Evolutionary conservation across 2,888 invertebrate species (phyloP), one percentile per base, ranked within the genome.

Genomic region (Morinoia aosen): DNA sequence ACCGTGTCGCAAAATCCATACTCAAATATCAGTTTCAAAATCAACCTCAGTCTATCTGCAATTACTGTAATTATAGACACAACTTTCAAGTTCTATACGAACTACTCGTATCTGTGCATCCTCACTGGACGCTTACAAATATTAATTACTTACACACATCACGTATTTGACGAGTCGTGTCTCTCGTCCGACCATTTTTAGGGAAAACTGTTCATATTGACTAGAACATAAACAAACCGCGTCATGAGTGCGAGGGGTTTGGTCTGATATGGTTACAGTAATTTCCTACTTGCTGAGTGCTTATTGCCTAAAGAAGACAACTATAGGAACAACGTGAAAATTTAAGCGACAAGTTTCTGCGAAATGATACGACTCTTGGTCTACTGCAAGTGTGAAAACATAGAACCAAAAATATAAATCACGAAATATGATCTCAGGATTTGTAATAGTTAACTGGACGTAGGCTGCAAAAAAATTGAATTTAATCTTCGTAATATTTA

Each of bases 401-500:
- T 12, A 8, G 8, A 12, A 2, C 1, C 16, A 0, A 76, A 76
- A 16, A 76, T 33, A 2, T 76, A 33, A 76, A 16, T 48, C 48
- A 48, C 16, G 1, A 76, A 76, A 76, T 76, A 19, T 10, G 25
- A 76, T 14, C 76, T 33, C 33, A 76, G 25, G 25, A 0, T 76
- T 16, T 76, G 61, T 33, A 76, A 76, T 76, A 33, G 8, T 33
- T 19, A 16, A 76, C 33, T 76, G 25, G 0, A 76, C 2, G 0
- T 16, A 76, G 25, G 16, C 76, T 25, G 76, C 76, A 76, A 76
- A 76, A 16, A 97, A 99, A 99, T 98, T 99, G 99, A 97, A 99
- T 98, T 48, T 5, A 48, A 5, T 48, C 2, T 48, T 48, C 5
- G 5, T 48, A 48, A 48, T 48, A 48, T 48, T 48, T 2, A 76